Conservation (phyloP, 2,113 vertebrate genomes). For the Dermatemys mawii region DNA sequence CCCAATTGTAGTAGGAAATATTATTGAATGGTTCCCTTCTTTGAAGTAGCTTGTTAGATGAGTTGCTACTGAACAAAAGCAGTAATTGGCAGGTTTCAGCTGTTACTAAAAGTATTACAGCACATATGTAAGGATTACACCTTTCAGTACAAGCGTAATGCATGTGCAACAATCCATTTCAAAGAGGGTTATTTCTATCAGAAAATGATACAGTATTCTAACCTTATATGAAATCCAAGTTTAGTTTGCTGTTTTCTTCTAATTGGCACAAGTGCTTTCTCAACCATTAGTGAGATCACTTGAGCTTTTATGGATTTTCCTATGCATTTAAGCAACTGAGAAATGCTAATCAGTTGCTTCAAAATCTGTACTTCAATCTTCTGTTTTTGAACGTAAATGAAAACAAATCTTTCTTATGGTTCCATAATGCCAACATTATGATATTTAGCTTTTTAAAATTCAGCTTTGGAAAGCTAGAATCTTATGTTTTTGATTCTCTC, state of each 20-base stretch:
- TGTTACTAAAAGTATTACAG: too few relatives aligned
- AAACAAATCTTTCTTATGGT: background rate
- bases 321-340: background rate
- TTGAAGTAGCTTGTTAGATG: background rate
- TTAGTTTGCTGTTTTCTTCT: background rate
- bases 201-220: background rate
- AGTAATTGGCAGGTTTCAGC: background rate
- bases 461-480: background rate
- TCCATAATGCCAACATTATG: background rate
- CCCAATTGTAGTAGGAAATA: background rate
- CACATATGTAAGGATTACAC: accelerated
- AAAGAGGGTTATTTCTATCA: background rate
- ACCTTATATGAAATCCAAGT: background rate
- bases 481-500: background rate
- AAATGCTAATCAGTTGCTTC: background rate
- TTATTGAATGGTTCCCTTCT: background rate
- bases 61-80: background rate
- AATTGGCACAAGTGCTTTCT: background rate
- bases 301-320: background rate
- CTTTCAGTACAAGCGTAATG: background rate
- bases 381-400: background rate
- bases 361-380: background rate
- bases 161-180: background rate
- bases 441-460: background rate
- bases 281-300: background rate